A percentile compares a stretch with the other conserved stretches of the same genome.
Evolutionary conservation across 1,140 invertebrate species (phyloP).

Genomic region (Penaeus japonicus): DNA sequence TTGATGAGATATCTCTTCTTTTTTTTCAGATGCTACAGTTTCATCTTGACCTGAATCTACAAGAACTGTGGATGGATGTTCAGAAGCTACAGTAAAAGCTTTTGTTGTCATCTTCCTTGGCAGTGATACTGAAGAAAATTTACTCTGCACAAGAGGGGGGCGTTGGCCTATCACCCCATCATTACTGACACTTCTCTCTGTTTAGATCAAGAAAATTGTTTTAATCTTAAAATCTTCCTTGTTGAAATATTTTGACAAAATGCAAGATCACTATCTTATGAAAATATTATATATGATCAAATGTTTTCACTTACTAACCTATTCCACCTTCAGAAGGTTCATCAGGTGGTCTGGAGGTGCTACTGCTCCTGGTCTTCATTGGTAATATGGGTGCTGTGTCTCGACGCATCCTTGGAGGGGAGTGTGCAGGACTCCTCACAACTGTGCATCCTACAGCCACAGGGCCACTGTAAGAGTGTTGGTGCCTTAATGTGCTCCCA

Average conservation of each 20-base stretch:
- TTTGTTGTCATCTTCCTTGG: slow-evolving; percentile 50
- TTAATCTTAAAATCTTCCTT: too few relatives aligned
- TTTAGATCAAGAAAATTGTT: not conserved
- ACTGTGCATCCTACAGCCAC: slow-evolving; percentile 47
- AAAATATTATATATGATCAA: not conserved
- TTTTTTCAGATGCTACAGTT: not conserved
- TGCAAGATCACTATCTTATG: not conserved
- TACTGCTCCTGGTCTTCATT: slow-evolving; percentile 32
- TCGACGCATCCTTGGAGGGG: slow-evolving; percentile 67
- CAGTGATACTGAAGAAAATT: slow-evolving; percentile 53
- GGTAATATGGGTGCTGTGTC: slow-evolving; percentile 57
- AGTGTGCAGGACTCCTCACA: slow-evolving; percentile 64
- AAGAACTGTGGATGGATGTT: not conserved
- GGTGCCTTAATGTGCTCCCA: slow-evolving; percentile 32
- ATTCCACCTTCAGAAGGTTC: slow-evolving; percentile 30
- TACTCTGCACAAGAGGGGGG: slow-evolving; percentile 20
- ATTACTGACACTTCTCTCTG: slow-evolving; percentile 51
- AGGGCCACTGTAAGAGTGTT: slow-evolving; percentile 46
- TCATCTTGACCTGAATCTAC: not conserved
- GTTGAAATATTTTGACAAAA: too few relatives aligned
- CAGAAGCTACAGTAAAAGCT: slow-evolving; percentile 40
- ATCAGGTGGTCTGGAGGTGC: slow-evolving; percentile 33
- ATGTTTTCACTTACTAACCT: not conserved
- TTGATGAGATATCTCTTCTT: slow-evolving; percentile 26
- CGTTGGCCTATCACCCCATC: slow-evolving; percentile 52